phyloP scores from a whole-genome alignment of 2,113 vertebrate genomes.

The Otocyon megalotis region DNA sequence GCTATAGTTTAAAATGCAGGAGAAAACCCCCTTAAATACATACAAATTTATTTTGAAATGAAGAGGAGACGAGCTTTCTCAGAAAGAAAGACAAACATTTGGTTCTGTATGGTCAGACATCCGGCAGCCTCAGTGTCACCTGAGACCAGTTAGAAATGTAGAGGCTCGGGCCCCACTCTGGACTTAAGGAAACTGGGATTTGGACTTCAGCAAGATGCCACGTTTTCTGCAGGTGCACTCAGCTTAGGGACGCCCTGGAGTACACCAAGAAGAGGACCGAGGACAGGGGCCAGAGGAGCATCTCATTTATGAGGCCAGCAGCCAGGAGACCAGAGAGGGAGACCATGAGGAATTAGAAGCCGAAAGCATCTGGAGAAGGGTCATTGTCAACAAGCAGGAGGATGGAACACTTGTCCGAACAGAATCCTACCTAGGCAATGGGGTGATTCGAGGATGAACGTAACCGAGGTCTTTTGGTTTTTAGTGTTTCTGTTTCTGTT shows the following conservation, averaged over 20 bases:
- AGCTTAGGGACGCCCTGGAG: background rate
- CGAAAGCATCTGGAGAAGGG: background rate
- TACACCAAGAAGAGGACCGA: background rate
- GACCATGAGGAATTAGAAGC: background rate
- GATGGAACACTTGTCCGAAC: background rate
- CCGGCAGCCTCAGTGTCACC: background rate
- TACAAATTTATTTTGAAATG: background rate
- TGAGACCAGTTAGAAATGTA: background rate
- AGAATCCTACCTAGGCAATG: background rate
- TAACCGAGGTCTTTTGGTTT: background rate
- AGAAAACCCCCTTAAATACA: background rate
- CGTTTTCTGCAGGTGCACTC: background rate
- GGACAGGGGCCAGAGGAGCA: background rate
- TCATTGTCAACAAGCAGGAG: background rate
- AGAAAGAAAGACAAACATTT: background rate
- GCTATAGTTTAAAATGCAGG: background rate
- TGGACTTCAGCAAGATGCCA: background rate
- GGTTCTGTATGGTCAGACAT: background rate
- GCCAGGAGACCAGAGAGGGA: background rate
- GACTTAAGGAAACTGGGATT: background rate
- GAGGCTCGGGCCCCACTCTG: background rate
- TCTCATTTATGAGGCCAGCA: background rate
- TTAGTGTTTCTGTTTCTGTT: background rate
- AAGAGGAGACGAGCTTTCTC: background rate
- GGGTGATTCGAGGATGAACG: background rate